phyloP scores from a whole-genome alignment of 2,113 vertebrate genomes.

The Amia ocellicauda region DNA sequence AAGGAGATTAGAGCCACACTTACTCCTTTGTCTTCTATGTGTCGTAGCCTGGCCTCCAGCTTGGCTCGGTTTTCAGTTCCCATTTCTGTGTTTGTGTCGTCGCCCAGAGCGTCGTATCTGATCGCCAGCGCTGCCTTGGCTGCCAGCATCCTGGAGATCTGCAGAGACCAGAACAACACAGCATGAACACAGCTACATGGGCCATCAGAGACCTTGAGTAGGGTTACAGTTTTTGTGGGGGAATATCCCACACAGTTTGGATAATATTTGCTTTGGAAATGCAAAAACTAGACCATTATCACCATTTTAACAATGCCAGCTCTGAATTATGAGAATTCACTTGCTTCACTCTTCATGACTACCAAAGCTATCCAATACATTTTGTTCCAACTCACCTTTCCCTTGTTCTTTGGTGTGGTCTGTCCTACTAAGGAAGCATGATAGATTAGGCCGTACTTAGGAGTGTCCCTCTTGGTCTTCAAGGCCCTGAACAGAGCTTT shows the following conservation, averaged over 20 bases:
- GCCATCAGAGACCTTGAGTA: too few species aligned
- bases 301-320: too few species aligned
- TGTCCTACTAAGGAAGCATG: conserved; percentile 95
- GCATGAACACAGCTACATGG: too few species aligned
- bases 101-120: conserved; percentile 92
- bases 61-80: conserved; percentile 89
- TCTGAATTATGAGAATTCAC: too few species aligned
- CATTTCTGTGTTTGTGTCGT: conserved; percentile 87
- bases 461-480: conserved; percentile 89
- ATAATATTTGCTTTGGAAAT: not conserved
- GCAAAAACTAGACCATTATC: too few species aligned
- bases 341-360: too few species aligned
- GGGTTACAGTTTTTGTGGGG: too few species aligned
- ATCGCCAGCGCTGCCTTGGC: conserved; percentile 89
- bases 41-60: conserved; percentile 82
- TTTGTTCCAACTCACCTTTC: conserved; percentile 83
- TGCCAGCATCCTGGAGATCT: conserved; percentile 95
- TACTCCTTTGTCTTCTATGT: conserved; percentile 90
- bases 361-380: too few species aligned
- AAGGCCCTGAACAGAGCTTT: conserved; percentile 95
- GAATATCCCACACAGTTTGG: too few species aligned
- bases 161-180: conserved; percentile 8
- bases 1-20: conserved; percentile 35
- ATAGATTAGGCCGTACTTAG: conserved; percentile 98
- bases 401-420: conserved; percentile 90